A percentile compares a stretch with the other conserved stretches of the same genome.
These are phyloP conservation scores for Portunus trituberculatus DNA, from an alignment of 1,140 invertebrate genomes.

Conservation along the genomic window DNA sequence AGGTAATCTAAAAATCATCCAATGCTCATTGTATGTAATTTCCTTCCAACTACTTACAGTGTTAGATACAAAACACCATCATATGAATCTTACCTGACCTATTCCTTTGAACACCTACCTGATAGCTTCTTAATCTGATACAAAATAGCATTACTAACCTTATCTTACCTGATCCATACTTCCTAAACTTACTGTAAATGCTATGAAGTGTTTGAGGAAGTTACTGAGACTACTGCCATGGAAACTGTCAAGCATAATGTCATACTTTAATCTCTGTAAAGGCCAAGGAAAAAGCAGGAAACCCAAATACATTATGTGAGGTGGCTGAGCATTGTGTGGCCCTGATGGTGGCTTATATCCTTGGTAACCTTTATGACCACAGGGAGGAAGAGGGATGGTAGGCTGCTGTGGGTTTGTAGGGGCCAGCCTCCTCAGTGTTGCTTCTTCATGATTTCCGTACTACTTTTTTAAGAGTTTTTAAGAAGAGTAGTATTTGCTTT, in stretches of 20 bases:
- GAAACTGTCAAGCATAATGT: not conserved
- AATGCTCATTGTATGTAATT: not conserved
- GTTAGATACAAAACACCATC: not conserved
- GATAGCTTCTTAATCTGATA: too few relatives aligned
- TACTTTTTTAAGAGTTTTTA: not conserved
- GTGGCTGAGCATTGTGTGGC: conserved; percentile 43
- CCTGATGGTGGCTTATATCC: conserved; percentile 45
- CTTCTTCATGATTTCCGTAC: not conserved
- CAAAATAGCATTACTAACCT: too few relatives aligned
- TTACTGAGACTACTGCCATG: too few relatives aligned
- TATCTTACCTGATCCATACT: too few relatives aligned
- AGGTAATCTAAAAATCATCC: not conserved
- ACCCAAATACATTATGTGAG: conserved; percentile 48
- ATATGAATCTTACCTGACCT: not conserved
- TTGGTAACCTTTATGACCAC: not conserved
- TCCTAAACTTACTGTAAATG: too few relatives aligned
- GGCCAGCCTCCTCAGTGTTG: not conserved
- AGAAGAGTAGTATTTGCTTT: not conserved
- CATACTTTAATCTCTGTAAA: conserved; percentile 27
- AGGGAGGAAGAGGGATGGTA: not conserved
- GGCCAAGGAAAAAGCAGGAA: conserved; percentile 13
- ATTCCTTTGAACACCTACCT: not conserved
- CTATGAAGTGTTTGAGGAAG: too few relatives aligned
- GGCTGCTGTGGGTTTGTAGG: not conserved
- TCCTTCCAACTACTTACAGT: not conserved